Base-by-base conservation (phyloP, 2,113 vertebrate genomes). In the Phalacrocorax pelagicus region DNA sequence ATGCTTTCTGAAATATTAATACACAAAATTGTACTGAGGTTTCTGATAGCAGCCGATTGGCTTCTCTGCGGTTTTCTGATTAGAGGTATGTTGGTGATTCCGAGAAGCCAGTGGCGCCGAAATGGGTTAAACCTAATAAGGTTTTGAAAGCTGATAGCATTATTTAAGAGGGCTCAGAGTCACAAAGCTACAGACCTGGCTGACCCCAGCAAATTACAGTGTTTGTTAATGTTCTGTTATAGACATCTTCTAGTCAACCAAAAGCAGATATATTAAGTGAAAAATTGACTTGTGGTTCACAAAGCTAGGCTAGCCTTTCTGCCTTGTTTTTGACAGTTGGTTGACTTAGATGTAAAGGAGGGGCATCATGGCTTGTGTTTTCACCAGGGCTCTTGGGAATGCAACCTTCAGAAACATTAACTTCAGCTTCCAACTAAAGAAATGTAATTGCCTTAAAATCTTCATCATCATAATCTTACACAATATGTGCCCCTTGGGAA, bases 1-100 rank as follows among this genome's bases (percentile, higher is more conserved):
- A 96, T 95, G 97, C 97, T 96, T 96, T 94, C 90, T 99, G 98
- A 99, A 99, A 99, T 99, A 99, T 99, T 99, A 99, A 99, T 99
- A 98, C 84, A 93, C 94, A 98, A 98, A 98, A 98, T 98, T 98
- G 98, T 98, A 95, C 98, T 98, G 98, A 97, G 98, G 98, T 98
- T 99, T 98, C 98, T 98, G 97, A 98, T 98, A 98, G 98, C 96
- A 97, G 98, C 95, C 98, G 97, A 98, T 98, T 97, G 98, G 97
- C 97, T 98, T 95, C 98, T 97, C 97, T 98, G 98, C 20, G 97
- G 98, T 98, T 99, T 99, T 98, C 98, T 98, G 98, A 98, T 98
- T 97, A 97, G 94, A 97, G 96, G 94, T 97, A 97, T 98, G 98
- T 98, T 97, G 97, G 97, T 95, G 94, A 98, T 99, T 99, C 99